These are phyloP conservation scores for Verasper variegatus DNA, from an alignment of 2,113 vertebrate genomes.

Conservation along the genomic window DNA sequence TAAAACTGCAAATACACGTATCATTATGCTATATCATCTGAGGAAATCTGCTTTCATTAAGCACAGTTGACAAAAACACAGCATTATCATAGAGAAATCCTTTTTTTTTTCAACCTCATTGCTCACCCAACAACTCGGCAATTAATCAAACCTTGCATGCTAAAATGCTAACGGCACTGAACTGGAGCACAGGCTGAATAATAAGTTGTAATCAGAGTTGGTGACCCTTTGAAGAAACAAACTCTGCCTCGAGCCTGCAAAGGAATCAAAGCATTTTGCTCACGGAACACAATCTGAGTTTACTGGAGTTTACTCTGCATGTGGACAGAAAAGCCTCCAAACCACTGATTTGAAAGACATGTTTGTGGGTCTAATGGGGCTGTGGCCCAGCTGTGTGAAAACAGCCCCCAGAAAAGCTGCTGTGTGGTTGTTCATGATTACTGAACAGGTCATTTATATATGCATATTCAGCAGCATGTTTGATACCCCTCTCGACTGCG, in stretches of 20 bases:
- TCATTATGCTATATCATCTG: neutral
- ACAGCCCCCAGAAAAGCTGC: constrained; percentile 71
- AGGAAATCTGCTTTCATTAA: constrained; percentile 11
- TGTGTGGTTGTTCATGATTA: constrained; percentile 75
- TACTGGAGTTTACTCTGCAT: constrained; percentile 48
- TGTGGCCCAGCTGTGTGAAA: constrained; percentile 72
- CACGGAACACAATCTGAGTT: constrained; percentile 37
- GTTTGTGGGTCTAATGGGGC: constrained; percentile 78
- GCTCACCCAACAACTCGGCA: constrained; percentile 25
- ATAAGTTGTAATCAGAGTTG: constrained; percentile 62
- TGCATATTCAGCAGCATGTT: constrained; percentile 80
- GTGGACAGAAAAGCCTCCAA: constrained; percentile 57
- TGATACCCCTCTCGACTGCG: constrained; percentile 71
- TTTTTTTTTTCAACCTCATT: constrained; percentile 15
- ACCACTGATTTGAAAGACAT: constrained; percentile 70
- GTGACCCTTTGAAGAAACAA: constrained; percentile 67
- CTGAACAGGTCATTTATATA: constrained; percentile 77
- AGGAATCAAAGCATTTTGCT: constrained; percentile 53
- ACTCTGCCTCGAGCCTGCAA: constrained; percentile 35
- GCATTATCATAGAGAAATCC: constrained; percentile 5
- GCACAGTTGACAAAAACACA: constrained; percentile 11
- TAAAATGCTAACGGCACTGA: constrained; percentile 43
- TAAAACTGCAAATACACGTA: neutral
- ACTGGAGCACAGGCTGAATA: constrained; percentile 55
- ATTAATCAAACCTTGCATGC: constrained; percentile 51